Conservation (phyloP, 2,888 invertebrate species). For the Amphipyra tragopoginis region DNA sequence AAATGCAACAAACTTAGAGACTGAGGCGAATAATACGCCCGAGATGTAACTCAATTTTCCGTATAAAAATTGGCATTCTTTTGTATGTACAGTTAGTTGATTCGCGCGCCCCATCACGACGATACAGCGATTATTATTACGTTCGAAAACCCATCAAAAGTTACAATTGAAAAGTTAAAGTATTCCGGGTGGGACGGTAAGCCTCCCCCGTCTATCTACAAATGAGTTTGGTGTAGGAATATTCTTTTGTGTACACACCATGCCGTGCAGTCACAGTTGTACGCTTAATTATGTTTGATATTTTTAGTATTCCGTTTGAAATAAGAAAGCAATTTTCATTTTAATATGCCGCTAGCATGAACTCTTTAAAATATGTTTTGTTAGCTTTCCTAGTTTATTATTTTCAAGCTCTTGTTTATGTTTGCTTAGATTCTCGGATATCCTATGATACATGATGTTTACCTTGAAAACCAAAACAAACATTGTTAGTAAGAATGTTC, state of each 20-base stretch:
- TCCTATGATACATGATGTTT: conserved; percentile 5
- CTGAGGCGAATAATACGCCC: conserved; percentile 79
- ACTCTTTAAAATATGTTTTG: conserved; percentile 30
- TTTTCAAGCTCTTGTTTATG: conserved; percentile 11
- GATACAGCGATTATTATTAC: conserved; percentile 89
- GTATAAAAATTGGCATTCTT: conserved; percentile 88
- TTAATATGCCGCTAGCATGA: conserved; percentile 50
- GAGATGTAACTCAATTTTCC: conserved; percentile 86
- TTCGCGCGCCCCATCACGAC: conserved; percentile 83
- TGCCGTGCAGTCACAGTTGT: conserved; percentile 64
- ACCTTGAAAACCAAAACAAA: conserved; percentile 19
- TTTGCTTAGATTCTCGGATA: conserved; percentile 19
- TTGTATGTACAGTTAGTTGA: conserved; percentile 82
- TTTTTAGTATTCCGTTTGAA: conserved; percentile 63
- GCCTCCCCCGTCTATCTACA: conserved; percentile 83
- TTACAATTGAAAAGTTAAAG: conserved; percentile 90
- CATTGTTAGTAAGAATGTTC: conserved; percentile 10
- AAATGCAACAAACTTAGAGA: conserved; percentile 74
- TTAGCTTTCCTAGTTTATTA: conserved; percentile 20
- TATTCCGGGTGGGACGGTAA: conserved; percentile 85
- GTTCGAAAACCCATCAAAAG: conserved; percentile 90
- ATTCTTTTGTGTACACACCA: conserved; percentile 83
- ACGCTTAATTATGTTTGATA: conserved; percentile 69
- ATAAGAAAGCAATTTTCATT: conserved; percentile 59
- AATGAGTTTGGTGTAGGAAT: conserved; percentile 86